phyloP scores from a whole-genome alignment of 2,888 invertebrate species.

The Leucania comma region DNA sequence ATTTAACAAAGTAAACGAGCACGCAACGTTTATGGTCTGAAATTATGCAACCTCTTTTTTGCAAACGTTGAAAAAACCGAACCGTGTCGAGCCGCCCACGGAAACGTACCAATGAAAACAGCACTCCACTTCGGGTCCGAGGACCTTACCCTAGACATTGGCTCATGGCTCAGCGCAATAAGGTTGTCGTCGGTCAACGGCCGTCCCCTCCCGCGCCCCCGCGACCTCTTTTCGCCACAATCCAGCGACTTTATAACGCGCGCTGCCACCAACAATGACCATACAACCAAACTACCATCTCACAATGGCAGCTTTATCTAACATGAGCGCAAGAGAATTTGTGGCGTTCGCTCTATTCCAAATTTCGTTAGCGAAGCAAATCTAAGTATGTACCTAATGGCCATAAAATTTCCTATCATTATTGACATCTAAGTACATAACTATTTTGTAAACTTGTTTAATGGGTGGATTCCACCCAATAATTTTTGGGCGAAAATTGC shows the following conservation, averaged over 20 bases:
- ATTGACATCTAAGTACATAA: slow-evolving; percentile 47
- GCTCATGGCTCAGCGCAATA: slow-evolving; percentile 78
- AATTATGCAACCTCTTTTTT: slow-evolving; percentile 80
- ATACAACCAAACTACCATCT: slow-evolving; percentile 68
- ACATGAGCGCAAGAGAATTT: slow-evolving; percentile 69
- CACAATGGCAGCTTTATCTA: slow-evolving; percentile 72
- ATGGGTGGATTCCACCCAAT: slow-evolving; percentile 15
- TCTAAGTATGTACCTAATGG: slow-evolving; percentile 54
- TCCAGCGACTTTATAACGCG: slow-evolving; percentile 77
- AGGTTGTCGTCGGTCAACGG: slow-evolving; percentile 87
- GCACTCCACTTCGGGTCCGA: slow-evolving; percentile 80
- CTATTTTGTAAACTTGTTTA: slow-evolving; percentile 33
- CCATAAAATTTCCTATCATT: slow-evolving; percentile 52
- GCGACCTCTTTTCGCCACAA: slow-evolving; percentile 84
- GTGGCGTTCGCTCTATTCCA: slow-evolving; percentile 65
- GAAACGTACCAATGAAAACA: slow-evolving; percentile 73
- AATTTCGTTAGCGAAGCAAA: slow-evolving; percentile 65
- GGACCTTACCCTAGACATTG: slow-evolving; percentile 89
- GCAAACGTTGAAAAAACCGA: slow-evolving; percentile 72
- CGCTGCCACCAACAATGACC: slow-evolving; percentile 69
- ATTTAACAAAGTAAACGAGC: slow-evolving; percentile 51
- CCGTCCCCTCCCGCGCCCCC: slow-evolving; percentile 80
- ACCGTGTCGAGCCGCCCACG: slow-evolving; percentile 80
- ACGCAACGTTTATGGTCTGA: slow-evolving; percentile 57
- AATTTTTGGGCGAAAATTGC: slow-evolving; percentile 22